phyloP scores from a whole-genome alignment of 2,888 invertebrate genomes.

The Coelinius sp. region DNA sequence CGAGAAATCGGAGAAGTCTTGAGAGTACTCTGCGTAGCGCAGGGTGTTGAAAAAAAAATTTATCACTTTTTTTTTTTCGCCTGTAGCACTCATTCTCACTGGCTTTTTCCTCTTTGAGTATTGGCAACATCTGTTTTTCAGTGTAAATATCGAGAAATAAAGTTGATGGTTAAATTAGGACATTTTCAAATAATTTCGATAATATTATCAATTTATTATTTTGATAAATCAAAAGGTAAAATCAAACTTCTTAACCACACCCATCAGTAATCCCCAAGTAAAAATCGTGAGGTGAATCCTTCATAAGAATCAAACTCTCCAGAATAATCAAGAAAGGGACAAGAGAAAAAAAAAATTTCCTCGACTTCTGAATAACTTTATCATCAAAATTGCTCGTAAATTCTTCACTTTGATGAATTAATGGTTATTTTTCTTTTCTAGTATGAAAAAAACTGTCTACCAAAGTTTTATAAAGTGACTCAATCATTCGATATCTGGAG shows the following conservation, averaged over 20 bases:
- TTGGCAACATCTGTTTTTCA: not conserved
- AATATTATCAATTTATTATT: not conserved
- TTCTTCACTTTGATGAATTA: too few relatives aligned
- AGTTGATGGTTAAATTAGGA: slow-evolving; percentile 19
- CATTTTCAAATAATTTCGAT: not conserved
- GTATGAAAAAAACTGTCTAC: too few relatives aligned
- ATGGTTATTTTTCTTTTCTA: too few relatives aligned
- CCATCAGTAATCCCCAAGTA: slow-evolving; percentile 9
- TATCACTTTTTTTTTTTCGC: not conserved
- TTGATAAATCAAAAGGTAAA: too few relatives aligned
- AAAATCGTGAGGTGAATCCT: not conserved
- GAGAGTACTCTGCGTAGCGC: not conserved
- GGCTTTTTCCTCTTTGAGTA: not conserved
- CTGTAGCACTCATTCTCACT: not conserved
- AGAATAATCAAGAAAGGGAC: too few relatives aligned
- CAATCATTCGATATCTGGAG: too few relatives aligned
- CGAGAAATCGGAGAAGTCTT: slow-evolving; percentile 11
- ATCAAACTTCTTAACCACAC: too few relatives aligned
- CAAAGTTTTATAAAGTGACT: too few relatives aligned
- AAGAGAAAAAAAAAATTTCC: too few relatives aligned
- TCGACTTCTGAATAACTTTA: too few relatives aligned
- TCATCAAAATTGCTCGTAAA: too few relatives aligned
- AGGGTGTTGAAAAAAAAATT: not conserved
- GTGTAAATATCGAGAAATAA: not conserved
- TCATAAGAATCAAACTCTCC: too few relatives aligned